A percentile compares a stretch with the other conserved stretches of the same genome.
Conservation (phyloP, 2,888 invertebrate genomes). For the Mythimna loreyi region DNA sequence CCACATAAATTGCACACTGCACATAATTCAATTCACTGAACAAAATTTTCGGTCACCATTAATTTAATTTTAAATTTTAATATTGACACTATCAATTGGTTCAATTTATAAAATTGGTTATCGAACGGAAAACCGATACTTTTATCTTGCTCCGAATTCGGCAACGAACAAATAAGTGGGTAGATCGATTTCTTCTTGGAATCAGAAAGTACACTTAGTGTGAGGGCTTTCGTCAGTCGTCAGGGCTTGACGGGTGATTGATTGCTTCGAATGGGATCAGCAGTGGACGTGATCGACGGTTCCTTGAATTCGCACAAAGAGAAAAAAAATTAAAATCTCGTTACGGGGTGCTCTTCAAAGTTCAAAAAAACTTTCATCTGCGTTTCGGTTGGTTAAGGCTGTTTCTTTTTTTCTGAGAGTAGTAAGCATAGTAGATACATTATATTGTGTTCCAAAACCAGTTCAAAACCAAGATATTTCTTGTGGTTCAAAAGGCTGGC, state of each 20-base stretch:
- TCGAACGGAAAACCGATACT: slow-evolving; percentile 37
- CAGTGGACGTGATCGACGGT: slow-evolving; percentile 52
- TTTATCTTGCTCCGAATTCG: slow-evolving; percentile 52
- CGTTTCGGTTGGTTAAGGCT: slow-evolving; percentile 3
- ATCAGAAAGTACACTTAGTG: slow-evolving; percentile 61
- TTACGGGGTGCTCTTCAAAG: not conserved
- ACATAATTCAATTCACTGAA: slow-evolving; percentile 55
- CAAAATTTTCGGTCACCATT: slow-evolving; percentile 55
- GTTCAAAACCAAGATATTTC: no score
- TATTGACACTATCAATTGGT: slow-evolving; percentile 47
- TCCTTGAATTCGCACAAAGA: slow-evolving; percentile 14
- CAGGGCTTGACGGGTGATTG: slow-evolving; percentile 60
- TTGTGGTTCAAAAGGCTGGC: no score
- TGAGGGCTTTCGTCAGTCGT: slow-evolving; percentile 54
- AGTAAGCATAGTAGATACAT: not conserved
- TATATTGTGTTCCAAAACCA: no score
- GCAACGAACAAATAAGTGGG: slow-evolving; percentile 43
- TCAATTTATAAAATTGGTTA: slow-evolving; percentile 47
- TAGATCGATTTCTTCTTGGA: slow-evolving; percentile 58
- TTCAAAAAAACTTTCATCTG: slow-evolving; percentile 25
- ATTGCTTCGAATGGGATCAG: slow-evolving; percentile 53
- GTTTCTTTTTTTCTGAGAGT: not conserved
- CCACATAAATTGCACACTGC: slow-evolving; percentile 61
- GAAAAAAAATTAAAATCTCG: slow-evolving; percentile 24
- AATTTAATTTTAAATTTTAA: slow-evolving; percentile 57